These are phyloP conservation scores for Physeter macrocephalus DNA, from an alignment of 2,113 vertebrate genomes.

Conservation along the genomic window DNA sequence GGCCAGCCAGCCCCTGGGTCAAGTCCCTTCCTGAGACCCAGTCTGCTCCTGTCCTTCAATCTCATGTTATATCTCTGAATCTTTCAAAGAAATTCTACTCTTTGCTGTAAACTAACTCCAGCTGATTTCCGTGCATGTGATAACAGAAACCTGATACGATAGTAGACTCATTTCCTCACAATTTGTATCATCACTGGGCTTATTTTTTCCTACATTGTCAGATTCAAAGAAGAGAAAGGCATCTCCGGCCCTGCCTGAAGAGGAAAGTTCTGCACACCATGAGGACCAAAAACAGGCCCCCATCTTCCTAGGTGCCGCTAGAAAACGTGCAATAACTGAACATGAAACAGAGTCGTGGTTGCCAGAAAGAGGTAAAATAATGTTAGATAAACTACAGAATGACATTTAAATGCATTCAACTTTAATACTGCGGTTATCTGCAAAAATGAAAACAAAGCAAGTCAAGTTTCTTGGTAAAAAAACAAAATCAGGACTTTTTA, in stretches of 20 bases:
- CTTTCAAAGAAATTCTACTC: background rate
- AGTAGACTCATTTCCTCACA: background rate
- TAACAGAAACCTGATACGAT: background rate
- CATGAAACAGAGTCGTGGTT: background rate
- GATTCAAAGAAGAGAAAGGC: background rate
- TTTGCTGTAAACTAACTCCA: background rate
- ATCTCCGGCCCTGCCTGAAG: background rate
- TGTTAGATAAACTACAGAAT: background rate
- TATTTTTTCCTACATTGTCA: background rate
- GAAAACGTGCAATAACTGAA: background rate
- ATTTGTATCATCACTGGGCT: background rate
- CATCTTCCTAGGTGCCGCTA: background rate
- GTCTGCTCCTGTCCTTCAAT: background rate
- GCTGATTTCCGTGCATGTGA: background rate
- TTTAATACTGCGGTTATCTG: background rate
- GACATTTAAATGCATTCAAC: background rate
- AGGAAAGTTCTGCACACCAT: background rate
- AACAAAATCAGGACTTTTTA: background rate
- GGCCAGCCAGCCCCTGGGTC: background rate
- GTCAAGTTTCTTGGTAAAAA: background rate
- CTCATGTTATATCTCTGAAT: background rate
- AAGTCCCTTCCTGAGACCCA: background rate
- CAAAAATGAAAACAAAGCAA: background rate
- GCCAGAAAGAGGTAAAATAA: background rate
- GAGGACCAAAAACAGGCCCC: background rate